Evolutionary conservation across 2,113 vertebrate species (phyloP).

Genomic region (Hydrochoerus hydrochaeris): DNA sequence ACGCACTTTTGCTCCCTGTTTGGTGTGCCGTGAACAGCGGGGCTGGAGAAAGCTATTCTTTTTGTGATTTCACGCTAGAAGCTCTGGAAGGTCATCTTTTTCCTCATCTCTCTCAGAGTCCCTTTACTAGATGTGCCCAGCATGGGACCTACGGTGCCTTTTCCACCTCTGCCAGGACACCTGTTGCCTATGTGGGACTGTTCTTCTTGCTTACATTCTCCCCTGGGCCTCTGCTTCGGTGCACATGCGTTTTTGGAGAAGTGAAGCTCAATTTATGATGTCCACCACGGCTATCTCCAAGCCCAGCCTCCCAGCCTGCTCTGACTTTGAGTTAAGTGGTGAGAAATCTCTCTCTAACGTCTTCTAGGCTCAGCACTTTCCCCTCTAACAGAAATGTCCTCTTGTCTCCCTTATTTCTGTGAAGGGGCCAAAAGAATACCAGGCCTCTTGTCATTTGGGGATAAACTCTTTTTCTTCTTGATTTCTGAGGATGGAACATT

Average conservation of each 20-base stretch:
- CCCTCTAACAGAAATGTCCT: not conserved
- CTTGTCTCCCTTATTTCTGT: not conserved
- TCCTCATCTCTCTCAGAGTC: not conserved
- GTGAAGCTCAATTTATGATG: not conserved
- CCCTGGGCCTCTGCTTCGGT: not conserved
- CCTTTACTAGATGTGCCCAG: not conserved
- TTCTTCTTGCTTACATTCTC: not conserved
- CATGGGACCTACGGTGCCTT: not conserved
- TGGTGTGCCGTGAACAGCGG: not conserved
- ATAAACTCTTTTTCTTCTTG: not conserved
- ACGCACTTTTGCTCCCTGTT: not conserved
- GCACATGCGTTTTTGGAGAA: too few relatives aligned
- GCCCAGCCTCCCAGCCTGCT: not conserved
- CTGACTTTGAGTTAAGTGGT: not conserved
- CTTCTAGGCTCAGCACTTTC: too few relatives aligned
- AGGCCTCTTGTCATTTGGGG: not conserved
- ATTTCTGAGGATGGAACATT: constrained; percentile 29
- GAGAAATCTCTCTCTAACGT: not conserved
- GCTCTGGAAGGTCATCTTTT: not conserved
- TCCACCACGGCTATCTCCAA: not conserved
- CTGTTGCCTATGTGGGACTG: not conserved
- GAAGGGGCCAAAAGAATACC: not conserved
- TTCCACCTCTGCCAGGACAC: not conserved
- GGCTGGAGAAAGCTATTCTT: not conserved
- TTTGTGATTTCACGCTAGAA: not conserved